Base-by-base conservation (phyloP, 2,797 vertebrate species). In the Microctenopoma stevenorrisi region DNA sequence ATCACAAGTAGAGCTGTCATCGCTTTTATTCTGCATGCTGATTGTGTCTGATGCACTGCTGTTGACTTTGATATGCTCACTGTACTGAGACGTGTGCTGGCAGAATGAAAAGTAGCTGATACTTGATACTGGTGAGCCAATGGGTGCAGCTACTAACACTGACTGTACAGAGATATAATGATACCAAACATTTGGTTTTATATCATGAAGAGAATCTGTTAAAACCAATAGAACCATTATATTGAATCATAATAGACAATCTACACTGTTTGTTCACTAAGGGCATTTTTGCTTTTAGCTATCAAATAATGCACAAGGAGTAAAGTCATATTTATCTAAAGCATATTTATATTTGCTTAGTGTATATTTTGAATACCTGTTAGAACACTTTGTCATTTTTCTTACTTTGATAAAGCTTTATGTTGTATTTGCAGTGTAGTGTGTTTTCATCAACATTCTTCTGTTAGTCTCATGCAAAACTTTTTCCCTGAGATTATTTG, bases 31-130 rank as follows among this genome's bases (percentile, higher is more conserved):
- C 64, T 50, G 37, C 51, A 49, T 52, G 55, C 60, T 64, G 72
- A 70, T 70, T 80, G 74, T 72, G 68, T 49, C 65, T 84, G 74
- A 81, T 57, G 72, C 69, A 43, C 64, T 12, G 47, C 64, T 68
- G 83, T 66, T 58, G 64, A 77, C 69, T 81, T 76, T 86, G 74
- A 85, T 76, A 48, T 66, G 79, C 68, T 82, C 55, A 26, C 68
- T 60, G 65, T 60, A 40, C 67, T 71, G 61, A 75, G 68, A 78
- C 16, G 5, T 16, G 28, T n/a, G 65, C 64, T 33, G 78, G 72
- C 63, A 72, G 76, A 73, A 72, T 56, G 57, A 72, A 38, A 71
- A 59, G 55, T n/a, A 49, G 46, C 50, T 22, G 40, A 48, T 40
- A 30, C 51, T 64, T 38, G 57, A 62, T 53, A 55, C 53, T 48